Conservation (phyloP, 2,113 vertebrate genomes). For the Fregetta grallaria region DNA sequence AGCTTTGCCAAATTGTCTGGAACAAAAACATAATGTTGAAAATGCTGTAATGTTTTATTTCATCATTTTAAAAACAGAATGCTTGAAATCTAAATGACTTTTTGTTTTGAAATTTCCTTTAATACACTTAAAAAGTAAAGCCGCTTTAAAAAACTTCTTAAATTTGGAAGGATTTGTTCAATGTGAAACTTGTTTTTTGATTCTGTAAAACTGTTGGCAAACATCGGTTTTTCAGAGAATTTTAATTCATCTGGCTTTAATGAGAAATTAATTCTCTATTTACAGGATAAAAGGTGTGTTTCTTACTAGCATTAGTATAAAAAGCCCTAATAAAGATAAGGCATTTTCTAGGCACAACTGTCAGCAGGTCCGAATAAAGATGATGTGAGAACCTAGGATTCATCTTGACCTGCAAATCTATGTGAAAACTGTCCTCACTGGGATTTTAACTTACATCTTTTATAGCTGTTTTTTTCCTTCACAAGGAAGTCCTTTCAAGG, state of each 20-base stretch:
- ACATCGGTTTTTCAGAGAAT: not conserved
- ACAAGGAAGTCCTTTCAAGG: not conserved
- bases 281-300: not conserved
- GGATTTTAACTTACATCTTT: not conserved
- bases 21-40: conserved; percentile 33
- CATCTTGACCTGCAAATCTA: not conserved
- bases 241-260: not conserved
- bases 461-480: not conserved
- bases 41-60: conserved; percentile 40
- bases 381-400: not conserved
- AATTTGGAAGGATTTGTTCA: not conserved
- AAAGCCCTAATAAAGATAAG: not conserved
- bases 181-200: not conserved
- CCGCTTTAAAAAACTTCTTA: not conserved
- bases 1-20: conserved; percentile 46
- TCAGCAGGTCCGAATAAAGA: not conserved
- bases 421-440: not conserved
- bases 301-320: not conserved
- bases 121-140: conserved; percentile 10
- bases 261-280: not conserved
- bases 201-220: not conserved
- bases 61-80: conserved; percentile 16
- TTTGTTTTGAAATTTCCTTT: conserved; percentile 30
- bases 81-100: conserved; percentile 1
- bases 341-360: not conserved